Base-by-base conservation (phyloP, 2,888 invertebrate species). In the Mythimna impura region DNA sequence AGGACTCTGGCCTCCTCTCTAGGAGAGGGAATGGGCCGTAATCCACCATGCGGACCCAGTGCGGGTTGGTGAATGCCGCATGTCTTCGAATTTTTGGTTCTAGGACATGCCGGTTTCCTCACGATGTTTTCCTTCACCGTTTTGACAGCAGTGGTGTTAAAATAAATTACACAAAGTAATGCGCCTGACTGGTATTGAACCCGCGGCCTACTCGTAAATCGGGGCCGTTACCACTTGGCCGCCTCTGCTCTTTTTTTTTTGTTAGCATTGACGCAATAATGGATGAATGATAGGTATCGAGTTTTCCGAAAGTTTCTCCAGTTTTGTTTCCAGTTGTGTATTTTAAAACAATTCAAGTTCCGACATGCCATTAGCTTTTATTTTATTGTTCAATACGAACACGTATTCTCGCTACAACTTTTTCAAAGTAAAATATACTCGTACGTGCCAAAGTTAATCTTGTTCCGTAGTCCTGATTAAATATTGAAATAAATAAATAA, bases 401-500 rank as follows among this genome's bases (percentile, higher is more conserved):
- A 82, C 52, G 70, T 76, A 55, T 66, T 70, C 71, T 57, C 9
- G 36, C 40, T 14, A 43, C 30, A 76, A 61, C 30, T 77, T 81
- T 74, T 73, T 66, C 58, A 55, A 71, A 71, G 62, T 30, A 78
- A 66, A 63, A 68, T 40, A 55, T 55, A 66, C 12, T n/a, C 54
- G 54, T 54, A 66, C 61, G 55, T 66, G 79, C 3, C 43, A 69
- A 72, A 79, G 60, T 71, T 66, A 69, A 71, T 77, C 36, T 57
- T 76, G 67, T 80, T 73, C 64, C 67, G 63, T 50, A 67, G 66
- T 80, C 65, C 63, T 77, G 60, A 63, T 66, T 70, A 77, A 80
- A 80, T 74, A 80, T 71, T 74, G 61, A 73, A 57, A 71, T 71
- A 80, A 71, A 71, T 75, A 80, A 67, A 70, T 75, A 72, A 69